A percentile compares a stretch with the other conserved stretches of the same genome.
Evolutionary conservation across 2,888 invertebrate genomes (phyloP).

Genomic region (Erpobdella octoculata): DNA sequence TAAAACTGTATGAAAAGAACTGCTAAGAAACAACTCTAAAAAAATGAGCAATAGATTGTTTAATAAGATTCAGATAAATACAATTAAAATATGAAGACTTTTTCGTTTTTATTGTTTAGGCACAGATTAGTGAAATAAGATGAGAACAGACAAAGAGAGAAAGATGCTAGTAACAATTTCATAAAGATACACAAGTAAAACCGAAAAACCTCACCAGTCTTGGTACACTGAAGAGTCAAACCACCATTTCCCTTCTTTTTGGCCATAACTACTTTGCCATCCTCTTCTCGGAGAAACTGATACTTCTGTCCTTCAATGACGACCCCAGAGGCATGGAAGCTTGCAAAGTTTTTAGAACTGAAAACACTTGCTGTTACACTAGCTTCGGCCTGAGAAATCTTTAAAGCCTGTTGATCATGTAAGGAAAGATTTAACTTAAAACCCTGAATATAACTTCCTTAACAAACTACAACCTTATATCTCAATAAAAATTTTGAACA

Average conservation of each 20-base stretch:
- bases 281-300: constrained; percentile 41
- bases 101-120: too few species aligned
- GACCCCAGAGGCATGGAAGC: constrained; percentile 37
- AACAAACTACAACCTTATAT: not conserved
- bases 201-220: constrained; percentile 33
- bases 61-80: not conserved
- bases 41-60: too few species aligned
- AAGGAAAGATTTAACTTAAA: too few species aligned
- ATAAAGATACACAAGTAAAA: not conserved
- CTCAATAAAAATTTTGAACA: not conserved
- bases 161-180: too few species aligned
- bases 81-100: too few species aligned
- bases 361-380: constrained; percentile 37
- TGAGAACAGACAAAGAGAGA: too few species aligned
- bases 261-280: constrained; percentile 36
- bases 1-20: too few species aligned
- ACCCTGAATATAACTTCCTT: not conserved
- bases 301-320: constrained; percentile 37
- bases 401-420: constrained; percentile 32
- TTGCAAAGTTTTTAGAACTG: constrained; percentile 37
- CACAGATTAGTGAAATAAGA: too few species aligned
- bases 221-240: constrained; percentile 38
- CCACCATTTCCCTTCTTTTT: constrained; percentile 40
- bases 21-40: too few species aligned
- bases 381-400: constrained; percentile 33